Evolutionary conservation across 1,140 invertebrate species (phyloP), one percentile per base, ranked within the genome.

Genomic region (Papilio dardanus): DNA sequence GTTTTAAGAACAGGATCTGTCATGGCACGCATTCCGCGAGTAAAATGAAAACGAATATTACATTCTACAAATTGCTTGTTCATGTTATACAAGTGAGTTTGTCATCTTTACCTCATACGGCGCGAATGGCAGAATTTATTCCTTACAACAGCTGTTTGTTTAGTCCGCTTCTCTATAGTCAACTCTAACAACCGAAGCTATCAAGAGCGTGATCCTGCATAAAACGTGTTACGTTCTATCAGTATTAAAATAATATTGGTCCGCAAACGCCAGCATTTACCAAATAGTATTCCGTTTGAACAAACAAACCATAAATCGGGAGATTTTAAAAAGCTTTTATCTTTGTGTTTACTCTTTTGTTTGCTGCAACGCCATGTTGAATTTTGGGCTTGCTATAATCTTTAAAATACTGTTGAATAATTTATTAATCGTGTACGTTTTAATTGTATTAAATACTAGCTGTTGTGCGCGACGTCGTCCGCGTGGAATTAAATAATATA

Each of bases 321-420:
- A 86, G 89, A 89, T 91, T 91, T 89, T 88, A 91, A 90, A 89
- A 85, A n/a, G n/a, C n/a, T n/a, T n/a, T n/a, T n/a, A n/a, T n/a
- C n/a, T n/a, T n/a, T n/a, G 86, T 86, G 89, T 91, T 91, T 89
- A 91, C 89, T 88, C 88, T 83, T 86, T 84, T 87, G 81, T 87
- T 83, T 83, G 86, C 80, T 74, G 81, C 79, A 79, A 81, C 82
- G 83, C 75, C 69, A 58, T 74, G 76, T 66, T 77, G 80, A 79
- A 83, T 85, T 74, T 84, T 80, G 82, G 81, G 80, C 24, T 81
- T 19, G 40, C 21, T 40, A 35, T 75, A 16, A 50, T 67, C 73
- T 74, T 67, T 79, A 50, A 75, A 78, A 78, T 14, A 58, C n/a
- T 21, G 16, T 28, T 24, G 30, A 69, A 69, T 40, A 16, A 42